Base-by-base conservation (phyloP, 2,113 vertebrate genomes). In the Tychaedon coryphoeus region DNA sequence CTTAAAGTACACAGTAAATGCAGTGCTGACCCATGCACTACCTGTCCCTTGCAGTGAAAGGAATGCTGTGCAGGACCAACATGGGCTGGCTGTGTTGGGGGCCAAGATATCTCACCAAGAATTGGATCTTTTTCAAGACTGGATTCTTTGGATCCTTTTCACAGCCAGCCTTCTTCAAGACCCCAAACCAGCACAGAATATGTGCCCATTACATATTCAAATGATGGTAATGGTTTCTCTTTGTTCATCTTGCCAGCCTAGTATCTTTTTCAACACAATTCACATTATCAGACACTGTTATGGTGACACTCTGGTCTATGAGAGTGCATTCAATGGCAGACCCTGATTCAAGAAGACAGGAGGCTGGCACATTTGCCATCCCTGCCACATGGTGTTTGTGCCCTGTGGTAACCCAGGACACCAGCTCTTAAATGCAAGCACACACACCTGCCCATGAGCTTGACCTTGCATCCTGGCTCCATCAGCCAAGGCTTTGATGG, bases 251-350 rank as follows among this genome's bases (percentile, higher is more conserved):
- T 43, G 31, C 13, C 58, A 86, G 31, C 19, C 51, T 58, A 56
- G 7, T 51, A 14, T 31, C 45, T 71, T 6, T 54, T 92, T 64
- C 65, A 50, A 54, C 19, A 13, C 10, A 48, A 19, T 57, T 76
- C 29, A 69, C 20, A 20, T 43, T 56, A 26, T 33, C 43, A 48
- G 43, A 65, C 14, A 6, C 15, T 3, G 3, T n/a, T 19, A 28
- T 0, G 0, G 70, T 2, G 5, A 34, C 34, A 10, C 8, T 19
- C 6, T 7, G 17, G 13, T 11, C 57, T 54, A 2, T 1, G 4
- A 50, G 16, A 76, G 24, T 12, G 34, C n/a, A 22, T 31, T 56
- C 33, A 54, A 1, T 43, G 61, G 24, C 61, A 75, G 14, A 60
- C 8, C 25, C 34, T 25, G 12, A 66, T 14, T 61, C 10, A 36